Conservation (phyloP, 2,888 invertebrate species). For the Drosophila infuscata region DNA sequence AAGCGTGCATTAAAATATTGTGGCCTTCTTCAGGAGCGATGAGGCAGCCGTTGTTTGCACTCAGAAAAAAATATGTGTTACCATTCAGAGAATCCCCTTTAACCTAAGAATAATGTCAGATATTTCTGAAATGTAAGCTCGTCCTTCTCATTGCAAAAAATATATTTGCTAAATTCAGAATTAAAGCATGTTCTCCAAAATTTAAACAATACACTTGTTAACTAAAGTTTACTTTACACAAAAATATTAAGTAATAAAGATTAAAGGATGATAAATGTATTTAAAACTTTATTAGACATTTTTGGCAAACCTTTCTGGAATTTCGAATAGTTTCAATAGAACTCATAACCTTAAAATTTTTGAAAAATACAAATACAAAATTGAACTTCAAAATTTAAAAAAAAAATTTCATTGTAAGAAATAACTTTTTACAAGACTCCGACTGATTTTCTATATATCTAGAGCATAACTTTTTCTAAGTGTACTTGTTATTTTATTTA, state of each 20-base stretch:
- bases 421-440: background rate
- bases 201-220: no score
- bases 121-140: background rate
- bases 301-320: background rate
- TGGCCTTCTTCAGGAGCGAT: conserved; percentile 43
- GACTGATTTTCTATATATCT: background rate
- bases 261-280: background rate
- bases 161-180: background rate
- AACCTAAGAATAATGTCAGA: background rate
- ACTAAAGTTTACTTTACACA: background rate
- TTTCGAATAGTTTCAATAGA: background rate
- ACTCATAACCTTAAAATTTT: background rate
- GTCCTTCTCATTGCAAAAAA: background rate
- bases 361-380: no score
- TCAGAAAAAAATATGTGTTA: background rate
- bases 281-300: background rate
- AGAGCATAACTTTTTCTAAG: background rate
- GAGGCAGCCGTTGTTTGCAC: conserved; percentile 8
- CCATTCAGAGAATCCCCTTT: background rate
- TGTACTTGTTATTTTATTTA: conserved; percentile 44
- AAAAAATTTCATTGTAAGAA: background rate
- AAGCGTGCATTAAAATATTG: conserved; percentile 61
- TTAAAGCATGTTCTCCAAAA: accelerated
- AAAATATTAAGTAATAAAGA: background rate
- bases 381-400: no score